A percentile compares a stretch with the other conserved stretches of the same genome.
These are phyloP conservation scores for Phenganax marumi DNA, from an alignment of 92 coral and sea anemone genomes.

Conservation along the genomic window DNA sequence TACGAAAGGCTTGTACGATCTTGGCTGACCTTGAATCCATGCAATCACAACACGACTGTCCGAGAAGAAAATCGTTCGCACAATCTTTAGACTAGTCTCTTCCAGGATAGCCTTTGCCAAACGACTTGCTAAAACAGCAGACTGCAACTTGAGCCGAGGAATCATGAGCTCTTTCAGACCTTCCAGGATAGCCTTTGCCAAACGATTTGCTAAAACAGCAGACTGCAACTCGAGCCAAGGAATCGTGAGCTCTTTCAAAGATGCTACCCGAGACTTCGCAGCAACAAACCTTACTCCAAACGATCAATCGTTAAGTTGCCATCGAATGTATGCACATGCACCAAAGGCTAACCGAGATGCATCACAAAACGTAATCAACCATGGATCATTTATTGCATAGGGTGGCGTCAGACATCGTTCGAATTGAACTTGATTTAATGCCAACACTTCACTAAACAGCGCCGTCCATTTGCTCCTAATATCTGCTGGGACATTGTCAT, in stretches of 20 bases:
- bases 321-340: slow-evolving; percentile 47
- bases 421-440: slow-evolving; percentile 32
- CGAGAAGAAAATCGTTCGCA: slow-evolving; percentile 23
- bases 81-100: slow-evolving; percentile 37
- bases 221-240: slow-evolving; percentile 58
- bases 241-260: slow-evolving; percentile 51
- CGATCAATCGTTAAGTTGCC: slow-evolving; percentile 38
- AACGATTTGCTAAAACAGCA: slow-evolving; percentile 48
- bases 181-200: slow-evolving; percentile 43
- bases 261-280: slow-evolving; percentile 40
- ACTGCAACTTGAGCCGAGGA: too few relatives aligned
- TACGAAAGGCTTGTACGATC: too few relatives aligned
- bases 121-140: too few relatives aligned
- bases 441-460: slow-evolving; percentile 28
- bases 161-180: too few relatives aligned
- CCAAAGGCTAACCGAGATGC: slow-evolving; percentile 55
- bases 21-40: slow-evolving; percentile 51
- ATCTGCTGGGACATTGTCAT: slow-evolving; percentile 42
- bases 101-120: too few relatives aligned
- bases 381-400: slow-evolving; percentile 27
- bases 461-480: slow-evolving; percentile 17
- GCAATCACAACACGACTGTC: slow-evolving; percentile 49
- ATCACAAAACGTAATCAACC: slow-evolving; percentile 39
- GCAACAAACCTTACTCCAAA: slow-evolving; percentile 53
- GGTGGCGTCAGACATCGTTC: slow-evolving; percentile 48